A percentile compares a stretch with the other conserved stretches of the same genome.
Evolutionary conservation across 2,888 invertebrate species (phyloP).

Genomic region (Netelia virgata): DNA sequence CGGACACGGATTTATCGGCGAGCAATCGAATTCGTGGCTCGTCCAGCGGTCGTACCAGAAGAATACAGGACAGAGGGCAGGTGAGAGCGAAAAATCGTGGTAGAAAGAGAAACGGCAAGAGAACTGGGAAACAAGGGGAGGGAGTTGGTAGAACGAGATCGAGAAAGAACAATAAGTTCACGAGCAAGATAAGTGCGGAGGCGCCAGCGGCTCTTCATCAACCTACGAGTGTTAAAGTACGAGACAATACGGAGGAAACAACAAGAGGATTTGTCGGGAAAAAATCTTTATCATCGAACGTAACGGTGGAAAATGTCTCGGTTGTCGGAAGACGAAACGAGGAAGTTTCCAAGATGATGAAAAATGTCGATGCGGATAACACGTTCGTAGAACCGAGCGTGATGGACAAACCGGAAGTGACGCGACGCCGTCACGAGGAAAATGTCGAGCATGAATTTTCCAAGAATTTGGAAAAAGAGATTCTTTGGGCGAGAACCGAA

Average conservation of each 20-base stretch:
- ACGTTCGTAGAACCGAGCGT: constrained; percentile 45
- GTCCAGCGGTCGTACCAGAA: constrained; percentile 67
- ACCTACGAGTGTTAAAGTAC: constrained; percentile 16
- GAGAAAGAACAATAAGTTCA: constrained; percentile 55
- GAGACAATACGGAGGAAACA: constrained; percentile 5
- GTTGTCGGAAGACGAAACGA: neutral
- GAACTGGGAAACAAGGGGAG: constrained; percentile 55
- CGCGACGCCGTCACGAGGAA: constrained; percentile 57
- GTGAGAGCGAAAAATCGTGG: constrained; percentile 73
- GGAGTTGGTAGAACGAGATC: constrained; percentile 31
- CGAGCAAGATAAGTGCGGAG: constrained; percentile 11
- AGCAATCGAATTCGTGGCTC: constrained; percentile 68
- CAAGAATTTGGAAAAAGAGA: constrained; percentile 78
- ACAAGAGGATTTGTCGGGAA: constrained; percentile 25
- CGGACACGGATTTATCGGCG: constrained; percentile 47
- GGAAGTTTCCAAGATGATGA: constrained; percentile 31
- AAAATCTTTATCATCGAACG: constrained; percentile 31
- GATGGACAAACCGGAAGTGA: constrained; percentile 51
- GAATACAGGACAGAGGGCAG: constrained; percentile 61
- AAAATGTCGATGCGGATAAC: constrained; percentile 62
- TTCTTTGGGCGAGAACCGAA: constrained; percentile 72
- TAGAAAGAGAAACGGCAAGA: constrained; percentile 70
- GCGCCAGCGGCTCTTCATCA: constrained; percentile 42
- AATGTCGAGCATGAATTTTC: constrained; percentile 79
- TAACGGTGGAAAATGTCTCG: constrained; percentile 9